phyloP scores from a whole-genome alignment of 2,113 vertebrate species.

The Chrysochloris asiatica region DNA sequence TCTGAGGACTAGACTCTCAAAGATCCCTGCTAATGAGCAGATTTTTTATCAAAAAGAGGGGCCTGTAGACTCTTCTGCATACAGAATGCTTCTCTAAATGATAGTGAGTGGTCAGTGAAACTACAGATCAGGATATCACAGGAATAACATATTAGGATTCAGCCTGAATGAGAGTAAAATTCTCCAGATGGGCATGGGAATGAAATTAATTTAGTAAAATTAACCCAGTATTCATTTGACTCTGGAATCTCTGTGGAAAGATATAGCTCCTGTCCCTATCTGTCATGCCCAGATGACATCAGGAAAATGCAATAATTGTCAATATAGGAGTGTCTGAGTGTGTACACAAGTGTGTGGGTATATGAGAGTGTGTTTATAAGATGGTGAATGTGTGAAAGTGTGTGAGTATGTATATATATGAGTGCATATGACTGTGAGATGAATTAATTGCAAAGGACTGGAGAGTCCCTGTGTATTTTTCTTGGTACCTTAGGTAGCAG shows the following conservation, averaged over 20 bases:
- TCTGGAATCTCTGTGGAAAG: not conserved
- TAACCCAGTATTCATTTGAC: not conserved
- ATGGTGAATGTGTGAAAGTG: not conserved
- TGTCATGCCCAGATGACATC: too few species aligned
- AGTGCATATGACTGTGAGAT: not conserved
- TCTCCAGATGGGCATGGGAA: not conserved
- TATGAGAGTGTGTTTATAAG: too few species aligned
- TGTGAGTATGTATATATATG: too few species aligned
- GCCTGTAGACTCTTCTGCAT: not conserved
- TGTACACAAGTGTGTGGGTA: too few species aligned
- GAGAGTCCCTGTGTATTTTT: not conserved
- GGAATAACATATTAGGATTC: not conserved
- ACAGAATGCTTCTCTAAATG: not conserved
- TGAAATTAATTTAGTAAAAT: constrained; percentile 7
- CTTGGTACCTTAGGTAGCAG: not conserved
- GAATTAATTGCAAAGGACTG: not conserved
- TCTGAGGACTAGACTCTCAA: not conserved
- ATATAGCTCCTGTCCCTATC: not conserved
- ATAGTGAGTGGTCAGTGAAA: not conserved
- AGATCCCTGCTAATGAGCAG: not conserved
- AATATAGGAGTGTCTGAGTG: rapidly evolving
- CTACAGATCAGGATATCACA: rapidly evolving
- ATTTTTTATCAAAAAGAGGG: not conserved
- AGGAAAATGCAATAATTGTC: not conserved
- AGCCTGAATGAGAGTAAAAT: not conserved